A percentile compares a stretch with the other conserved stretches of the same genome.
These are phyloP conservation scores for Cosmia pyralina DNA, from an alignment of 2,888 invertebrate species.

Conservation along the genomic window DNA sequence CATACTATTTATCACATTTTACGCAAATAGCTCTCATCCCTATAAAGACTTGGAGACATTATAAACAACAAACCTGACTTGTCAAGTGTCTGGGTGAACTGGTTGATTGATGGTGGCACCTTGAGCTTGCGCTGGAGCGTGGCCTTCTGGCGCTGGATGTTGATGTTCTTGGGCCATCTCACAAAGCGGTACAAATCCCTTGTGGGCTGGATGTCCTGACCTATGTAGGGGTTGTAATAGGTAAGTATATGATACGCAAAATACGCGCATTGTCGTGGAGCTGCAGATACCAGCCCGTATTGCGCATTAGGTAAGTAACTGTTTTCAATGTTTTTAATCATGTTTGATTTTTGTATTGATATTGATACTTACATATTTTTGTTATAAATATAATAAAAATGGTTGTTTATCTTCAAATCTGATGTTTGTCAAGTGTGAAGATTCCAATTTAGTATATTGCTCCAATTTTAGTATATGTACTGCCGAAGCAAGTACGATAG, in stretches of 20 bases:
- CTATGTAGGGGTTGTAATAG: slow-evolving; percentile 84
- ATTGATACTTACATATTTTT: not conserved
- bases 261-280: too few relatives aligned
- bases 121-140: slow-evolving; percentile 98
- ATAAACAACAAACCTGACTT: slow-evolving; percentile 94
- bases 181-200: slow-evolving; percentile 99
- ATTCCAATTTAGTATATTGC: too few relatives aligned
- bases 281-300: too few relatives aligned
- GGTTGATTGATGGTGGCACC: slow-evolving; percentile 99
- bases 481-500: too few relatives aligned
- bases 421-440: not conserved
- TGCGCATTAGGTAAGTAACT: too few relatives aligned
- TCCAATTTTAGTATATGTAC: too few relatives aligned
- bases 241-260: too few relatives aligned
- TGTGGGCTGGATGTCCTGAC: slow-evolving; percentile 99
- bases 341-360: not conserved
- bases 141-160: slow-evolving; percentile 98
- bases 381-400: not conserved
- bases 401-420: slow-evolving; percentile 2
- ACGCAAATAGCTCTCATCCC: not conserved
- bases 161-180: slow-evolving; percentile 99
- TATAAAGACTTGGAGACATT: not conserved
- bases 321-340: too few relatives aligned
- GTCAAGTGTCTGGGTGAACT: slow-evolving; percentile 98
- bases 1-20: not conserved